Evolutionary conservation across 2,797 vertebrate species (phyloP).

Genomic region (Euphonia xanthogaster): DNA sequence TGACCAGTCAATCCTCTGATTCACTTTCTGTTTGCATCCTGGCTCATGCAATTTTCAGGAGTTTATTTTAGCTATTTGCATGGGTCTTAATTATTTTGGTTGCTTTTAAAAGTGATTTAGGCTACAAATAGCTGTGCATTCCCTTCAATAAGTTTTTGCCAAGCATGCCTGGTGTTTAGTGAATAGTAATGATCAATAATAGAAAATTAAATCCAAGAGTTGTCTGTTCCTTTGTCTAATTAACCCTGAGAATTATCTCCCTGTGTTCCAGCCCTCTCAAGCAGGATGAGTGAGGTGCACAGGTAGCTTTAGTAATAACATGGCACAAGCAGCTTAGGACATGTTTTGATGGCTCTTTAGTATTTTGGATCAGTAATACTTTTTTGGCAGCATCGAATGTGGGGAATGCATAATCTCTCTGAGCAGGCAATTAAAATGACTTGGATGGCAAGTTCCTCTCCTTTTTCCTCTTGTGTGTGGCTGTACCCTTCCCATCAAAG

Average conservation of each 20-base stretch:
- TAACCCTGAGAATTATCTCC: background rate
- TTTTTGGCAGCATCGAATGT: slow-evolving; percentile 30
- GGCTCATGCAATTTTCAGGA: background rate
- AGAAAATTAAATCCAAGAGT: background rate
- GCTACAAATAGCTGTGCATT: background rate
- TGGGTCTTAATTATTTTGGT: background rate
- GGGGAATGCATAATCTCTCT: slow-evolving; percentile 43
- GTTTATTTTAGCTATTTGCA: background rate
- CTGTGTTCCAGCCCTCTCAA: background rate
- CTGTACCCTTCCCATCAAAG: slow-evolving; percentile 63
- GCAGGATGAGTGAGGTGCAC: background rate
- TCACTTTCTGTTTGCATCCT: background rate
- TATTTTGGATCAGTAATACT: slow-evolving; percentile 34
- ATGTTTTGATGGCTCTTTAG: slow-evolving; percentile 30
- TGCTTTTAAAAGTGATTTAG: background rate
- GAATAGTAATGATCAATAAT: background rate
- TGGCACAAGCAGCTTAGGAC: background rate
- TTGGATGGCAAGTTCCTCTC: slow-evolving; percentile 50
- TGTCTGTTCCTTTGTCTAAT: slow-evolving; percentile 12
- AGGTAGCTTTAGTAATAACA: background rate
- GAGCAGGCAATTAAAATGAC: slow-evolving; percentile 70
- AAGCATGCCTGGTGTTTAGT: background rate
- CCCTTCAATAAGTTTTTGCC: background rate
- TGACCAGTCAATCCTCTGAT: background rate
- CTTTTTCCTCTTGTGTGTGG: slow-evolving; percentile 36